Percentiles rank a stretch among this genome's conserved stretches.
Evolutionary conservation across 2,113 vertebrate genomes (phyloP).

Genomic region (Xenopus tropicalis): UCB_Xtro_10.0 CM004450.2:125350001-125350500

Average conservation of each 20-base stretch:
- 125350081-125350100: conserved; percentile 26
- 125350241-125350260: conserved; percentile 10
- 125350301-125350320: not conserved
- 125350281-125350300: not conserved
- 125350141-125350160: not conserved
- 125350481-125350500: too few species aligned
- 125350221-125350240: conserved; percentile 17
- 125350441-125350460: too few species aligned
- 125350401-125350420: too few species aligned
- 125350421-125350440: too few species aligned
- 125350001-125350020: conserved; percentile 18
- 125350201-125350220: too few species aligned
- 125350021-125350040: conserved; percentile 9
- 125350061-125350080: conserved; percentile 20
- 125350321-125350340: not conserved
- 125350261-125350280: not conserved
- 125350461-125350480: too few species aligned
- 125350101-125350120: conserved; percentile 36
- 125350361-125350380: too few species aligned
- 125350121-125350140: conserved; percentile 8
- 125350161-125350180: not conserved
- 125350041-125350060: conserved; percentile 11
- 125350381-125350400: too few species aligned
- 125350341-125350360: too few species aligned
- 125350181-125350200: conserved; percentile 6